Evolutionary conservation across 1,140 invertebrate genomes (phyloP).

Genomic region (Danaus plexippus): DNA sequence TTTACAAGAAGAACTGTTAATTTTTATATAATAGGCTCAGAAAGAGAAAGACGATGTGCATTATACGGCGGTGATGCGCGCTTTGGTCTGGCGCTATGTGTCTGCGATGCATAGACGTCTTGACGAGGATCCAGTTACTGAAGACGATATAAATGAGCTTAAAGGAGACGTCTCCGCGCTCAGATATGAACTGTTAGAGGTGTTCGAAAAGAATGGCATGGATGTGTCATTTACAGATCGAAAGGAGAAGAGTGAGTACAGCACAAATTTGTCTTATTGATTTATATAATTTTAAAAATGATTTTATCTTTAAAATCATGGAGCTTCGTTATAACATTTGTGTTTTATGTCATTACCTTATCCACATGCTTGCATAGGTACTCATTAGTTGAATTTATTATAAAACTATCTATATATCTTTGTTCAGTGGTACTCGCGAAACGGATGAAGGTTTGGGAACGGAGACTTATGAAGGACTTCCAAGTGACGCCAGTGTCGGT

Average conservation of each 20-base stretch:
- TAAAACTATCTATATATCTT: background rate
- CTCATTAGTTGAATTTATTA: background rate
- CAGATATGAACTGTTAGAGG: slow-evolving; percentile 87
- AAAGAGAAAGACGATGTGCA: slow-evolving; percentile 78
- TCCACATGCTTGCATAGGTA: background rate
- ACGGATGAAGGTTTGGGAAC: slow-evolving; percentile 85
- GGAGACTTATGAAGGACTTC: slow-evolving; percentile 88
- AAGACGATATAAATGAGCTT: slow-evolving; percentile 94
- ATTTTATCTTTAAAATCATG: too few relatives aligned
- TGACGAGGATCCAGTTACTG: slow-evolving; percentile 85
- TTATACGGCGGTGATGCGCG: slow-evolving; percentile 85
- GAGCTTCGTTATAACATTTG: too few relatives aligned
- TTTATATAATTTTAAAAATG: too few relatives aligned
- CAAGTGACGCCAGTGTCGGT: slow-evolving; percentile 81
- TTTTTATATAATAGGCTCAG: slow-evolving; percentile 37
- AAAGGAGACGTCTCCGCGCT: slow-evolving; percentile 89
- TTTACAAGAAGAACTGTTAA: too few relatives aligned
- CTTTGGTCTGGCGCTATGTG: slow-evolving; percentile 88
- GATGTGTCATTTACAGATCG: slow-evolving; percentile 79
- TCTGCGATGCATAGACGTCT: slow-evolving; percentile 82
- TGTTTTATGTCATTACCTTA: too few relatives aligned
- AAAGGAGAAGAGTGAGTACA: slow-evolving; percentile 77
- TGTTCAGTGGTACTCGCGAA: slow-evolving; percentile 76
- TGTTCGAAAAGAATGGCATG: slow-evolving; percentile 85
- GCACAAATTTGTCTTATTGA: too few relatives aligned